These are phyloP conservation scores for Acromyrmex heyeri DNA, from an alignment of 1,140 invertebrate species.

Conservation along the genomic window DNA sequence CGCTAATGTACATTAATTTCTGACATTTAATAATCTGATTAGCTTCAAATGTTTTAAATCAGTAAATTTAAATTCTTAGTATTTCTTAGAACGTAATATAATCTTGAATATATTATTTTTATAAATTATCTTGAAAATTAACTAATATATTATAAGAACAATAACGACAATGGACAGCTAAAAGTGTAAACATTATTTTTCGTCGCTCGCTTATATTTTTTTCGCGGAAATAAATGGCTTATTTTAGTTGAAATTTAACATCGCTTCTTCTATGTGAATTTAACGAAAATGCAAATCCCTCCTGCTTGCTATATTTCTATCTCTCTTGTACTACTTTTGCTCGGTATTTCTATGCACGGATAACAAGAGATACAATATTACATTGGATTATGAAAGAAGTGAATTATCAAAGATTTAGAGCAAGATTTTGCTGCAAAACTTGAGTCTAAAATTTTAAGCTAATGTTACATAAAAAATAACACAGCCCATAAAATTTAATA, in stretches of 20 bases:
- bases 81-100: not conserved
- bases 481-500: not conserved
- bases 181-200: conserved; percentile 10
- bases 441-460: not conserved
- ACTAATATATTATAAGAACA: not conserved
- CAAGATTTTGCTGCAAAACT: not conserved
- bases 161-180: not conserved
- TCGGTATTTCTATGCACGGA: not conserved
- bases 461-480: not conserved
- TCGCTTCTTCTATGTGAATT: not conserved
- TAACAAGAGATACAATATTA: not conserved
- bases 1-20: not conserved
- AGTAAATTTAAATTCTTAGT: conserved; percentile 11
- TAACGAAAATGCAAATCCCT: conserved; percentile 13
- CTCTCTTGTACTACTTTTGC: not conserved
- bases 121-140: not conserved
- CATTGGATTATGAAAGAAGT: not conserved
- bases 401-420: not conserved
- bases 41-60: not conserved
- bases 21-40: not conserved
- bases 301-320: not conserved
- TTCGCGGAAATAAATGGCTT: not conserved
- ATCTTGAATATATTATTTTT: conserved; percentile 9
- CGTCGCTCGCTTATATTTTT: conserved; percentile 5
- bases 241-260: conserved; percentile 29